Evolutionary conservation across 2,113 vertebrate species (phyloP).

Genomic region (Jacana jacana): DNA sequence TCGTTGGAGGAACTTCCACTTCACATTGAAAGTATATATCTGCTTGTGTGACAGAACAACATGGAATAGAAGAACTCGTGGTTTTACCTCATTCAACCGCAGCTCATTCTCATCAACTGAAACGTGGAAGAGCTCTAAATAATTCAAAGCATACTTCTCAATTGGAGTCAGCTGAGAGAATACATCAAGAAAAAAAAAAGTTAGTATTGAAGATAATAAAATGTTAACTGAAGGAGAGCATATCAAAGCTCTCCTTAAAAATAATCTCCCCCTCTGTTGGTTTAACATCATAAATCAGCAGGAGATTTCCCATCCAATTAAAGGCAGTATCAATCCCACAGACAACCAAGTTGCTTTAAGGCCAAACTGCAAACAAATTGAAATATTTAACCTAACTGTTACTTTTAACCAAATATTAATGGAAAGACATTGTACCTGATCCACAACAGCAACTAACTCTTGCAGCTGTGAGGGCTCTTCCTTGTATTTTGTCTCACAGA

Average conservation of each 20-base stretch:
- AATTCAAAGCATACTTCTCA: slow-evolving; percentile 92
- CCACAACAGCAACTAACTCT: slow-evolving; percentile 86
- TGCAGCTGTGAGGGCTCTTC: slow-evolving; percentile 82
- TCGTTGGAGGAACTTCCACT: background rate
- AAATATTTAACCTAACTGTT: background rate
- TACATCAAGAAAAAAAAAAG: background rate
- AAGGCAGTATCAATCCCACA: background rate
- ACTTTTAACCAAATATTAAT: background rate
- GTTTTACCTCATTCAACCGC: slow-evolving; percentile 64
- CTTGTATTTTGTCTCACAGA: slow-evolving; percentile 47
- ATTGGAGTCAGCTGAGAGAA: slow-evolving; percentile 89
- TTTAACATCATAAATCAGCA: background rate
- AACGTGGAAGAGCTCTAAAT: slow-evolving; percentile 85
- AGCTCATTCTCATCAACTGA: slow-evolving; percentile 61
- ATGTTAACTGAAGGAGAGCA: background rate
- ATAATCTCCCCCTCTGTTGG: background rate
- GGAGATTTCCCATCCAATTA: background rate
- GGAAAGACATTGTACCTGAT: slow-evolving; percentile 77
- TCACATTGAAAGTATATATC: background rate
- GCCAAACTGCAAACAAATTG: background rate
- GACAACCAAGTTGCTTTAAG: background rate
- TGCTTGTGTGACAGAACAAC: background rate
- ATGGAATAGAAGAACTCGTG: background rate
- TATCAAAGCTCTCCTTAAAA: background rate
- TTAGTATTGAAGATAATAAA: background rate